Evolutionary conservation across 2,888 invertebrate genomes (phyloP), one percentile per base, ranked within the genome.

Genomic region (Onthophagus sagittarius): DNA sequence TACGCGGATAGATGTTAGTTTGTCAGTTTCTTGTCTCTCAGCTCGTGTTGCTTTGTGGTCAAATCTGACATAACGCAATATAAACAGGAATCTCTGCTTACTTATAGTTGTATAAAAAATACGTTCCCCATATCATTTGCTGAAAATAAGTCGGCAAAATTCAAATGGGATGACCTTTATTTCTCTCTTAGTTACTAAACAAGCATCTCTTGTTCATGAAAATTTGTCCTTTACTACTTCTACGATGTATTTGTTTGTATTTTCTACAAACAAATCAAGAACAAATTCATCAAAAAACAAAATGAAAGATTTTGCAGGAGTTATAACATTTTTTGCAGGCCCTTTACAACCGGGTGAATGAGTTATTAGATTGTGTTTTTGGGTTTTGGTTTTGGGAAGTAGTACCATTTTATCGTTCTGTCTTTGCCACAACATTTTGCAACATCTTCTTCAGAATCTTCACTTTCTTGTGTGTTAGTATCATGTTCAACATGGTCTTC

Each of bases 201-300:
- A 64, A 14, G 63, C 15, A 72, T 75, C 79, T 7, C 76, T 71
- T 62, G 62, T 71, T 33, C 71, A n/a, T 65, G 23, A 62, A 73
- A 67, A 73, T 6, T 63, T 71, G 31, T 15, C 71, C 69, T 74
- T 7, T 23, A 78, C 72, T 15, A 31, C 71, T 14, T 72, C 71
- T 23, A 64, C 15, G 53, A 79, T 79, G 69, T 77, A 77, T 70
- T 76, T 72, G 72, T 80, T 79, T 11, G 78, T 80, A 71, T 74
- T 76, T 67, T 71, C 62, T 14, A 79, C 77, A 63, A 79, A 75
- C 14, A 77, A 73, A 15, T 77, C 74, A 23, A 80, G 62, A 64
- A 80, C 76, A 32, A 75, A 71, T 14, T 75, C 71, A 23, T 23
- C 23, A 23, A 23, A 23, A 23, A 23, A 23, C 23, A 23, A 23